Percentiles rank a stretch among this genome's conserved stretches.
Evolutionary conservation across 1,140 invertebrate genomes (phyloP).

Genomic region (Drosophila malerkotliana): DNA sequence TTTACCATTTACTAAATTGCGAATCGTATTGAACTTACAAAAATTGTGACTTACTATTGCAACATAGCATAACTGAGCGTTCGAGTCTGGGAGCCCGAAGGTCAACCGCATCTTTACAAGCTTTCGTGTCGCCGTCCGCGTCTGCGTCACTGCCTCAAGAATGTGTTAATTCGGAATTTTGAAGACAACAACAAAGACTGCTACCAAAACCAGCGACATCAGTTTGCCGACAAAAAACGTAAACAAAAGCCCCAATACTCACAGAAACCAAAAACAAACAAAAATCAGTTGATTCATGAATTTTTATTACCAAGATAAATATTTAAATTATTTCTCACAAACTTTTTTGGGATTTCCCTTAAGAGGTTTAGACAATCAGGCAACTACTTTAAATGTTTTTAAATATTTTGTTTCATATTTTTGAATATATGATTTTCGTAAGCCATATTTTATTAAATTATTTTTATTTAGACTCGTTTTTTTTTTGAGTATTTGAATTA

Average conservation of each 20-base stretch:
- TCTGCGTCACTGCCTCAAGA: slow-evolving; percentile 61
- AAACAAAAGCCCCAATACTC: slow-evolving; percentile 35
- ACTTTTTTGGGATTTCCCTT: not conserved
- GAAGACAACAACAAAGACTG: slow-evolving; percentile 24
- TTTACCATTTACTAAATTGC: slow-evolving; percentile 44
- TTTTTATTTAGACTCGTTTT: too few relatives aligned
- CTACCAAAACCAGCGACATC: slow-evolving; percentile 22
- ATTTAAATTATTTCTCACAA: not conserved
- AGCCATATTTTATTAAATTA: too few relatives aligned
- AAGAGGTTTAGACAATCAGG: not conserved
- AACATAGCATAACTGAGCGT: slow-evolving; percentile 5
- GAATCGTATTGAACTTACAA: slow-evolving; percentile 53
- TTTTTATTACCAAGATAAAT: not conserved
- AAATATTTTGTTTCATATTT: not conserved
- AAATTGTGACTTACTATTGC: slow-evolving; percentile 14
- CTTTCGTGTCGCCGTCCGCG: slow-evolving; percentile 29
- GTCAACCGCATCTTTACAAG: slow-evolving; percentile 75
- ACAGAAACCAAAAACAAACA: not conserved
- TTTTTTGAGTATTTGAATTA: too few relatives aligned
- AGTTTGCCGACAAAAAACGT: slow-evolving; percentile 32
- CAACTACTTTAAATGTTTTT: not conserved
- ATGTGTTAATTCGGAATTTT: slow-evolving; percentile 72
- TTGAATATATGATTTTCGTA: not conserved
- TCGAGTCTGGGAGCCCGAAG: slow-evolving; percentile 41
- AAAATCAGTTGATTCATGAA: not conserved